phyloP scores from a whole-genome alignment of 2,888 invertebrate genomes.

The Lingula anatina region DNA sequence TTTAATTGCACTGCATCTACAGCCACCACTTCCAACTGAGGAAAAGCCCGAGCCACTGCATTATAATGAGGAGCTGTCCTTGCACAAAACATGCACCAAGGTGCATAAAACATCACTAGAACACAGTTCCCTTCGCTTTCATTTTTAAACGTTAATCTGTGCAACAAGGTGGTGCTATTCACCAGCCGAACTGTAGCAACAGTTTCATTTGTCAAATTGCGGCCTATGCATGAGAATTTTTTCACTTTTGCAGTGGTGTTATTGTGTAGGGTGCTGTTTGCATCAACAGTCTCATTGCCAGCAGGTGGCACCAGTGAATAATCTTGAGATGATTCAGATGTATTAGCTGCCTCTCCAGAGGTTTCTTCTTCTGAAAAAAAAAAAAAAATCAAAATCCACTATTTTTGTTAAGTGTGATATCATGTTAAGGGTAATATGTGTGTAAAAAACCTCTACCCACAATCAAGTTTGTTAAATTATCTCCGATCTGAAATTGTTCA shows the following conservation, averaged over 20 bases:
- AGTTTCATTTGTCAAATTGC: conserved; percentile 30
- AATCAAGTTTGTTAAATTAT: no score
- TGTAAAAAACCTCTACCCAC: no score
- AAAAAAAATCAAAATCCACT: no score
- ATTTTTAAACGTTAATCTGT: conserved; percentile 56
- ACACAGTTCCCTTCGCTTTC: conserved; percentile 59
- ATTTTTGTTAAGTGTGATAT: no score
- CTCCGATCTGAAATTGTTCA: no score
- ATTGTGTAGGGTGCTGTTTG: conserved; percentile 16
- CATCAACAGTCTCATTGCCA: neutral
- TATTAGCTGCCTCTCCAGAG: no score
- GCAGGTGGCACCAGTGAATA: neutral
- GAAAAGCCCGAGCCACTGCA: conserved; percentile 80
- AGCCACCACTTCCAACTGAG: conserved; percentile 77
- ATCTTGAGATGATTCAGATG: no score
- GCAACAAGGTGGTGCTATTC: conserved; percentile 67
- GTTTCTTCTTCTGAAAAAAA: no score
- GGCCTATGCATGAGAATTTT: conserved; percentile 34
- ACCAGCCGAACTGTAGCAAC: conserved; percentile 58
- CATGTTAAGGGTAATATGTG: no score
- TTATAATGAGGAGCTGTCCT: conserved; percentile 86
- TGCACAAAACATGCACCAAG: conserved; percentile 85
- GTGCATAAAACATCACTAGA: conserved; percentile 81
- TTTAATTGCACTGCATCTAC: conserved; percentile 83
- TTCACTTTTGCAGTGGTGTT: conserved; percentile 26